Percentiles rank a stretch among this genome's conserved stretches.
Conservation (phyloP, 2,113 vertebrate genomes). For the Halcyon senegalensis region DNA sequence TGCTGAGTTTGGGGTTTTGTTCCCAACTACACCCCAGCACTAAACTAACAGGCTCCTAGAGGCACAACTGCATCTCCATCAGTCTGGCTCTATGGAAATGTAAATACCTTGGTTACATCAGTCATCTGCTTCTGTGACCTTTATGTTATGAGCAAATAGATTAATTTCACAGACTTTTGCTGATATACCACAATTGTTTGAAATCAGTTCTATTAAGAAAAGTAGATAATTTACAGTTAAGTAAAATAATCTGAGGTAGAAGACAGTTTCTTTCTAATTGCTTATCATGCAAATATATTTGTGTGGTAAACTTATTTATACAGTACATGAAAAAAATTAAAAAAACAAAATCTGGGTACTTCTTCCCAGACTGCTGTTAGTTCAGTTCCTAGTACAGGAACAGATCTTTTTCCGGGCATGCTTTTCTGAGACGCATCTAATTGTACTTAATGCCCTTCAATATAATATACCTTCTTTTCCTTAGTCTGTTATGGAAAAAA, state of each 20-base stretch:
- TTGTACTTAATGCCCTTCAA: not conserved
- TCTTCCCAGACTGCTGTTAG: not conserved
- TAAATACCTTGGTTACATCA: not conserved
- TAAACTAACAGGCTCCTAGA: not conserved
- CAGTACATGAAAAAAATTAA: not conserved
- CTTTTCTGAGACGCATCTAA: not conserved
- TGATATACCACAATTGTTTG: not conserved
- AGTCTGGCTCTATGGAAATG: not conserved
- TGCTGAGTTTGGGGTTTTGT: not conserved
- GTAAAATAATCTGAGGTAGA: not conserved
- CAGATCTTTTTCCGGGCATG: not conserved
- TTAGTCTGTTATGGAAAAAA: not conserved
- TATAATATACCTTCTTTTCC: not conserved
- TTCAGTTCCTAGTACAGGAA: not conserved
- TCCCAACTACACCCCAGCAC: rapidly evolving
- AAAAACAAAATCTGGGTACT: not conserved
- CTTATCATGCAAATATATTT: not conserved
- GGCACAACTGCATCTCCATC: not conserved
- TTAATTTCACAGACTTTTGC: not conserved
- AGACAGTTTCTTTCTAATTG: not conserved
- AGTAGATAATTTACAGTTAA: not conserved
- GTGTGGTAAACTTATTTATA: not conserved
- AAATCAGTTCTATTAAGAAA: not conserved
- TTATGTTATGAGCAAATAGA: not conserved
- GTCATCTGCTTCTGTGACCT: not conserved